Conservation (phyloP, 1,140 invertebrate species). For the Musca domestica region DNA sequence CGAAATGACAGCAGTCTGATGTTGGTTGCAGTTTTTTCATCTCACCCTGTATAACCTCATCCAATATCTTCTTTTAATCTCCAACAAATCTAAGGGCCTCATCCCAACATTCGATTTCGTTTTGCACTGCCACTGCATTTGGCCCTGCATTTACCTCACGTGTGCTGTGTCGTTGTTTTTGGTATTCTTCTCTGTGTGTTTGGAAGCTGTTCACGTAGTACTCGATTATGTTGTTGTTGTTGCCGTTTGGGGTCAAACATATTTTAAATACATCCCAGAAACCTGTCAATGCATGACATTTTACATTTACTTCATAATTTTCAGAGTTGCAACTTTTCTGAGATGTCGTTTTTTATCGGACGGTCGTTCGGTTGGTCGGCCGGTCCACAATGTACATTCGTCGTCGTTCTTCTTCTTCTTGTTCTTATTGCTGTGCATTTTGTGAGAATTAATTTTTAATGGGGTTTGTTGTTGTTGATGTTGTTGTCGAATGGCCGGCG, state of each 20-base stretch:
- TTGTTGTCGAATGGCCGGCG: constrained; percentile 15
- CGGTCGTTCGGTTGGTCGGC: background rate
- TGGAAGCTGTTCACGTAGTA: constrained; percentile 2
- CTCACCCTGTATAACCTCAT: too few species aligned
- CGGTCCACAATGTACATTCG: background rate
- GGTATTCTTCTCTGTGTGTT: constrained; percentile 6
- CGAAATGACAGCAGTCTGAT: too few species aligned
- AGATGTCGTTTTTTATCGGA: constrained; percentile 6
- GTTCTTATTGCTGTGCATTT: constrained; percentile 6
- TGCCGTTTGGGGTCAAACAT: constrained; percentile 28
- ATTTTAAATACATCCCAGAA: constrained; percentile 28
- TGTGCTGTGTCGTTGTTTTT: background rate
- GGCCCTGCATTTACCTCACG: background rate
- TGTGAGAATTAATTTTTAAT: constrained; percentile 30
- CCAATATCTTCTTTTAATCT: too few species aligned
- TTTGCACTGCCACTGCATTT: background rate
- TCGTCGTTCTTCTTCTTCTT: background rate
- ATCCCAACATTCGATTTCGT: too few species aligned
- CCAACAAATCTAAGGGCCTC: too few species aligned
- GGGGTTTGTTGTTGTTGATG: constrained; percentile 14
- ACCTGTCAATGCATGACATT: constrained; percentile 32
- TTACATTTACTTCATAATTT: constrained; percentile 28
- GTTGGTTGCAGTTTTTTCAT: too few species aligned
- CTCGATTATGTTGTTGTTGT: constrained; percentile 15
- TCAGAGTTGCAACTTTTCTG: constrained; percentile 12